Evolutionary conservation across 2,797 vertebrate species (phyloP).

Genomic region (Coreius guichenoti): DNA sequence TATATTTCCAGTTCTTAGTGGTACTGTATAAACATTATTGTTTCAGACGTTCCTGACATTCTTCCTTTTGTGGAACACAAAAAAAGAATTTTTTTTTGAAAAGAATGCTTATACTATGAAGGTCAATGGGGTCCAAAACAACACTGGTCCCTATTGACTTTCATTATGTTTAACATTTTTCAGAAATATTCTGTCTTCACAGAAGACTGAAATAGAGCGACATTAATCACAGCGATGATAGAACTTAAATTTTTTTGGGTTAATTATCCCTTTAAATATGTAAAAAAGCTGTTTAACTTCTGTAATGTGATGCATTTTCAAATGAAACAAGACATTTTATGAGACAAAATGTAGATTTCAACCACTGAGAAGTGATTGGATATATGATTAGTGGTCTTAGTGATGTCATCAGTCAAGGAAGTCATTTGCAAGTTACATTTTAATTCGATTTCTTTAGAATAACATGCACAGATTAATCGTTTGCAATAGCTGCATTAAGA

Average conservation of each 20-base stretch:
- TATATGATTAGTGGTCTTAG: not conserved
- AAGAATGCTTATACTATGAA: not conserved
- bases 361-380: not conserved
- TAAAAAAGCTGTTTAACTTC: not conserved
- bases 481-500: not conserved
- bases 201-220: not conserved
- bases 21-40: not conserved
- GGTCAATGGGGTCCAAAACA: not conserved
- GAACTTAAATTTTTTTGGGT: too few species aligned
- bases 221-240: not conserved
- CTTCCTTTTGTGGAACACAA: not conserved
- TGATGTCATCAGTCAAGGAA: not conserved
- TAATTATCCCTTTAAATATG: too few species aligned
- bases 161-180: not conserved
- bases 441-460: not conserved
- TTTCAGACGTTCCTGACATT: not conserved
- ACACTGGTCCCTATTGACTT: not conserved
- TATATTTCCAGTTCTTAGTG: conserved; percentile 9
- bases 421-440: not conserved
- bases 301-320: not conserved
- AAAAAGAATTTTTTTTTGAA: not conserved
- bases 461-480: not conserved
- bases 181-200: not conserved
- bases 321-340: not conserved
- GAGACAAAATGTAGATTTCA: not conserved